phyloP scores from a whole-genome alignment of 1,140 invertebrate genomes.

The Idris sp. region DNA sequence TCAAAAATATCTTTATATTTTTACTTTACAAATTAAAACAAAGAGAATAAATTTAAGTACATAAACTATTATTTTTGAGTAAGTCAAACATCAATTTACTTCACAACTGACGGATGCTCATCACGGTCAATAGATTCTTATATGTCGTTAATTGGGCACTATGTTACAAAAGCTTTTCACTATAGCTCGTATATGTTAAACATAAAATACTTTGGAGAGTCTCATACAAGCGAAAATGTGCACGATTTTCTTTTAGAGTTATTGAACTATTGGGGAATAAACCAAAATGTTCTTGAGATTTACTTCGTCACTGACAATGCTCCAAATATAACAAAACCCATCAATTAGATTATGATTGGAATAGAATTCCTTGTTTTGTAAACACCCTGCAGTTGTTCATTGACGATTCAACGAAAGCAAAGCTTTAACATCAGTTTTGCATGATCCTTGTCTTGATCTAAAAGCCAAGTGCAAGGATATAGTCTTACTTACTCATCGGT shows the following conservation, averaged over 20 bases:
- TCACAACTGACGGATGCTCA: conserved; percentile 2
- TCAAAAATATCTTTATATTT: too few relatives aligned
- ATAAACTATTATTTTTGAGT: too few relatives aligned
- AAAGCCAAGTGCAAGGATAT: too few relatives aligned
- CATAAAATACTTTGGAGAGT: neutral
- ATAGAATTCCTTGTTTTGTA: conserved; percentile 1
- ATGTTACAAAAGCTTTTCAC: neutral
- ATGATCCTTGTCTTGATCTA: too few relatives aligned
- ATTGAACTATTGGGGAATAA: neutral
- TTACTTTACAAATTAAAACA: neutral
- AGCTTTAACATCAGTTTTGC: too few relatives aligned
- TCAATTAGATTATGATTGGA: neutral
- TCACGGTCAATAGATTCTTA: too few relatives aligned
- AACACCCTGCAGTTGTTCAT: neutral
- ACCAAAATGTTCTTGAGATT: neutral
- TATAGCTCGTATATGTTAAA: neutral
- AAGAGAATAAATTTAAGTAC: too few relatives aligned
- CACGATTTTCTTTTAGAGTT: neutral
- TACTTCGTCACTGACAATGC: conserved; percentile 1
- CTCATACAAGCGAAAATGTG: conserved; percentile 1
- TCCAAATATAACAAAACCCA: neutral
- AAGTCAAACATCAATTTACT: neutral
- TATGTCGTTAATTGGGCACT: too few relatives aligned
- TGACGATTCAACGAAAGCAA: neutral
- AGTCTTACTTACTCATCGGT: too few relatives aligned